Conservation (phyloP, 1,140 invertebrate genomes). For the Coptotermes formosanus region DNA sequence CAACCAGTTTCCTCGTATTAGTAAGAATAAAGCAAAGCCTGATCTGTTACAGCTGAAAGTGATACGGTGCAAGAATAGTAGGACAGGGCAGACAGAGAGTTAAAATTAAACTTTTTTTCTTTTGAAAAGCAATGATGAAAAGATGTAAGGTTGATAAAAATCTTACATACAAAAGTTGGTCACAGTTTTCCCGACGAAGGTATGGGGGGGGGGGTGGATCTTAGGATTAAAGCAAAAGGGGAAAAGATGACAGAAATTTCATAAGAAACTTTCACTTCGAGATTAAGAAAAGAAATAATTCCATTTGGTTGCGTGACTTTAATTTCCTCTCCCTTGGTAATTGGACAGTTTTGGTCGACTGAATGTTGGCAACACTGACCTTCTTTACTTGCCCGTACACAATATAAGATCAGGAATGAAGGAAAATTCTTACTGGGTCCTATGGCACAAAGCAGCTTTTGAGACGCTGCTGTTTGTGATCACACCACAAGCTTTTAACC, state of each 20-base stretch:
- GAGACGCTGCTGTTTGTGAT: too few species aligned
- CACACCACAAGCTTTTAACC: too few species aligned
- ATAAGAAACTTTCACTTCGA: slow-evolving; percentile 9
- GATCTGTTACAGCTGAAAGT: too few species aligned
- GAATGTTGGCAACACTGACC: neutral
- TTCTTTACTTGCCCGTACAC: neutral
- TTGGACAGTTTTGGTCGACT: neutral
- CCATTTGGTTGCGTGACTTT: neutral
- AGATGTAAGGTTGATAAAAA: slow-evolving; percentile 7
- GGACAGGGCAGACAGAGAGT: neutral
- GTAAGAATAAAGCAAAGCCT: too few species aligned
- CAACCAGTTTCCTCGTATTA: too few species aligned
- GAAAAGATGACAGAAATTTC: neutral
- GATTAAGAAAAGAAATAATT: slow-evolving; percentile 1
- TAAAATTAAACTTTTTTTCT: neutral
- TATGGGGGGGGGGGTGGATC: neutral
- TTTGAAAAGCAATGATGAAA: neutral
- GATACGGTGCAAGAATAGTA: neutral
- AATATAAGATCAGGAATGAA: neutral
- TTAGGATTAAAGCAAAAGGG: neutral
- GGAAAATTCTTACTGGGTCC: too few species aligned
- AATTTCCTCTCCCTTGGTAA: neutral
- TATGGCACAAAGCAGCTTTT: too few species aligned
- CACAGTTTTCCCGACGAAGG: neutral
- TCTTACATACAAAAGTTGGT: slow-evolving; percentile 1